A percentile compares a stretch with the other conserved stretches of the same genome.
These are phyloP conservation scores for Hoplias malabaricus DNA, from an alignment of 2,113 vertebrate genomes.

Conservation along the genomic window DNA sequence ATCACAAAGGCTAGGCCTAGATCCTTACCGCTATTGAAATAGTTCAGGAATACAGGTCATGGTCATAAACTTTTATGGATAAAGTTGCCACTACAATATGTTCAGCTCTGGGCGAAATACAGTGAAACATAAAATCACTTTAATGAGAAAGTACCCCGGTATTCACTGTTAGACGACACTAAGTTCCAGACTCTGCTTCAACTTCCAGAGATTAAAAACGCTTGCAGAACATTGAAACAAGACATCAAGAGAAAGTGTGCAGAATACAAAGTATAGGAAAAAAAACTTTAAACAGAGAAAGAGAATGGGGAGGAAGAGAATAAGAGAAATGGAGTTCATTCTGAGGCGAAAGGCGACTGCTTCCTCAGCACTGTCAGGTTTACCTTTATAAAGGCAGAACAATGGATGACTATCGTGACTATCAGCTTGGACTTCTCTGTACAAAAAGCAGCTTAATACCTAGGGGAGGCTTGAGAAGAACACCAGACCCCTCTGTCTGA, in stretches of 20 bases:
- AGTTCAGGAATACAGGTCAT: not conserved
- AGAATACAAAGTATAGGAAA: conserved; percentile 15
- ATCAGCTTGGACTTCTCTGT: conserved; percentile 35
- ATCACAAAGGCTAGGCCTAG: not conserved
- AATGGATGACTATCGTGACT: not conserved
- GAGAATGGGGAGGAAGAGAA: not conserved
- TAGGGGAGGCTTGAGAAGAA: not conserved
- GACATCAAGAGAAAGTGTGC: not conserved
- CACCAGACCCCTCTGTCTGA: not conserved
- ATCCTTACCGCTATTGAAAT: not conserved
- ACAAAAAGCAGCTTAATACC: conserved; percentile 9
- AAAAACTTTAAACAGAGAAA: not conserved
- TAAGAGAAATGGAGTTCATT: conserved; percentile 1
- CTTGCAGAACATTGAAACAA: not conserved
- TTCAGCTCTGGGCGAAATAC: not conserved
- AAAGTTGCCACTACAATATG: not conserved
- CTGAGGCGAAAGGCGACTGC: conserved; percentile 39
- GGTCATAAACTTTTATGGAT: conserved; percentile 30
- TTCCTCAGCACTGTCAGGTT: conserved; percentile 21
- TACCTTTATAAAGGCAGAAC: conserved; percentile 17
- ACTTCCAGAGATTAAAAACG: not conserved
- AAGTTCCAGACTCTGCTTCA: not conserved
- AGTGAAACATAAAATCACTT: conserved; percentile 5
- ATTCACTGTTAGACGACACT: not conserved
- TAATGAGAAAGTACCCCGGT: not conserved